phyloP scores from a whole-genome alignment of 2,888 invertebrate genomes.

The Galerucella calmariensis region DNA sequence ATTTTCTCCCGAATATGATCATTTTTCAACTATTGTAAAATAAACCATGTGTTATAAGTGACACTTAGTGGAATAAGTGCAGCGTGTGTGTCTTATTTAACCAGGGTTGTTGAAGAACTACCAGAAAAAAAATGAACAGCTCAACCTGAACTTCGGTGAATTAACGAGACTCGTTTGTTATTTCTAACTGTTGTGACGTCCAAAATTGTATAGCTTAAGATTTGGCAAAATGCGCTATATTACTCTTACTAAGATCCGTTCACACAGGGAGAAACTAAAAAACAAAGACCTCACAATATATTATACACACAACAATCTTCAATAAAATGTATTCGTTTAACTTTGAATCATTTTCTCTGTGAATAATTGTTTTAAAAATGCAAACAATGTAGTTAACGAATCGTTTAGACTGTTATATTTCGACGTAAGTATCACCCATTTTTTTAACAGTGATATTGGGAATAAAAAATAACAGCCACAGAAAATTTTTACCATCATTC shows the following conservation, averaged over 20 bases:
- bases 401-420: too few species aligned
- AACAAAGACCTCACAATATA: too few species aligned
- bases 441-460: too few species aligned
- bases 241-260: constrained; percentile 37
- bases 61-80: constrained; percentile 47
- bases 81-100: constrained; percentile 45
- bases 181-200: constrained; percentile 54
- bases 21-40: constrained; percentile 23
- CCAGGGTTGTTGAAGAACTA: constrained; percentile 34
- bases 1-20: constrained; percentile 21
- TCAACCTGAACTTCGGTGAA: constrained; percentile 42
- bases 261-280: neutral
- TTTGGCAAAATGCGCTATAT: constrained; percentile 50
- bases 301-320: too few species aligned
- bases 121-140: constrained; percentile 26
- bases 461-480: too few species aligned
- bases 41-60: constrained; percentile 43
- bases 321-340: neutral
- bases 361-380: too few species aligned
- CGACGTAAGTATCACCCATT: too few species aligned
- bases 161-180: constrained; percentile 42
- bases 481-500: too few species aligned
- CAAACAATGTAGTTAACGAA: too few species aligned
- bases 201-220: constrained; percentile 53
- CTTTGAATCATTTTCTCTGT: neutral